phyloP scores from a whole-genome alignment of 2,797 vertebrate species.

The Lutra lutra region DNA sequence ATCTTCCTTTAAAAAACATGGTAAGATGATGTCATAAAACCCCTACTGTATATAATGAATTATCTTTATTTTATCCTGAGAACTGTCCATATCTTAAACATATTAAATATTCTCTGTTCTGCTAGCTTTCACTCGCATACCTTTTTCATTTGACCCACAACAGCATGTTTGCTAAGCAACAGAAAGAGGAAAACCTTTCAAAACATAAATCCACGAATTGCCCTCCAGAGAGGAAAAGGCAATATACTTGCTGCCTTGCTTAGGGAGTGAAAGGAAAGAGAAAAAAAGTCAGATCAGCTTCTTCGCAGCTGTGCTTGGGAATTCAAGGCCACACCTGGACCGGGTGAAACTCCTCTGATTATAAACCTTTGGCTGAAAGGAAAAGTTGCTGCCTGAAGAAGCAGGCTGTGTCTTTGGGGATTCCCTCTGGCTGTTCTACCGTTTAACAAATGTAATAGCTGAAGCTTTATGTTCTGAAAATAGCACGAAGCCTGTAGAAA shows the following conservation, averaged over 20 bases:
- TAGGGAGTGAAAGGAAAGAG: constrained; percentile 59
- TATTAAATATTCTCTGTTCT: constrained; percentile 54
- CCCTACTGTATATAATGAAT: background rate
- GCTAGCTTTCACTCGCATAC: constrained; percentile 11
- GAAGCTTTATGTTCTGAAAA: constrained; percentile 47
- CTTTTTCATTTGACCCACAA: constrained; percentile 75
- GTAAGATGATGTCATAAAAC: background rate
- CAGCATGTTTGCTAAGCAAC: constrained; percentile 75
- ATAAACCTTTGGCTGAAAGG: constrained; percentile 39
- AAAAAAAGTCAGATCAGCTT: constrained; percentile 32
- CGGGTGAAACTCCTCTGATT: background rate
- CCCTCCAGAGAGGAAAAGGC: constrained; percentile 75
- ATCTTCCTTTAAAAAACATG: background rate
- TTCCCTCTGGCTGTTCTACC: background rate
- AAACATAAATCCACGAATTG: constrained; percentile 74
- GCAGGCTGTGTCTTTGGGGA: constrained; percentile 45
- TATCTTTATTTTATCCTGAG: constrained; percentile 57
- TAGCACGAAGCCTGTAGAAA: background rate
- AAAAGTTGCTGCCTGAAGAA: constrained; percentile 51
- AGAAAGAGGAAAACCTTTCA: constrained; percentile 74
- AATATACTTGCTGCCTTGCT: constrained; percentile 64
- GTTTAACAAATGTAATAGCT: constrained; percentile 40
- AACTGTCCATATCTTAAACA: constrained; percentile 41
- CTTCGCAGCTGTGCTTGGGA: constrained; percentile 73
- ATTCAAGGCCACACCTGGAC: constrained; percentile 76